Evolutionary conservation across 1,140 invertebrate genomes (phyloP).

Genomic region (Listronotus oregonensis): DNA sequence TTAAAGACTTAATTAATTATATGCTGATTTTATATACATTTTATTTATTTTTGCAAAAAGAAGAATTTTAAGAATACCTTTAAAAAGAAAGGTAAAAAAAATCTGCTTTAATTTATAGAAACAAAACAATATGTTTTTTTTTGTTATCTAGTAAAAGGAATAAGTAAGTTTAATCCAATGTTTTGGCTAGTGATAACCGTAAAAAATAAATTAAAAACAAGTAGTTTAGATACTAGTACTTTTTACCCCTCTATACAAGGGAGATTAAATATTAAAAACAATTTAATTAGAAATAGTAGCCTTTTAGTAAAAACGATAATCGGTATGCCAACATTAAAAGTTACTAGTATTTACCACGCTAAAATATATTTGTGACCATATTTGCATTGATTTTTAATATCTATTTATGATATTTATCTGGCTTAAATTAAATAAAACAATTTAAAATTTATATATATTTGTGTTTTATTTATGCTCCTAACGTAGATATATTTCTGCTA

Average conservation of each 20-base stretch:
- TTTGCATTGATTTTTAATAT: conserved; percentile 26
- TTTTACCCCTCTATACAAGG: conserved; percentile 47
- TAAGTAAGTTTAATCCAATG: background rate
- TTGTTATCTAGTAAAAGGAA: too few relatives aligned
- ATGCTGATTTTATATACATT: too few relatives aligned
- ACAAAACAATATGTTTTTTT: too few relatives aligned
- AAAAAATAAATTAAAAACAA: conserved; percentile 12
- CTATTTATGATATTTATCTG: conserved; percentile 10
- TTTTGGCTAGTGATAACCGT: conserved; percentile 44
- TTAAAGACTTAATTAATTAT: too few relatives aligned
- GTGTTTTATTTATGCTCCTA: background rate
- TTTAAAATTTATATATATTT: conserved; percentile 8
- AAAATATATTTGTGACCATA: conserved; percentile 20
- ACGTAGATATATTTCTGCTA: background rate
- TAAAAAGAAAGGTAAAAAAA: too few relatives aligned
- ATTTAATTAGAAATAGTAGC: conserved; percentile 44
- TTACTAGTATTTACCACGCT: conserved; percentile 33
- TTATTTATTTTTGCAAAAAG: too few relatives aligned
- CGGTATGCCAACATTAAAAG: conserved; percentile 21
- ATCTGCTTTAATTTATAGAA: too few relatives aligned
- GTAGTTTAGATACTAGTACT: conserved; percentile 44
- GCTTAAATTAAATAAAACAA: conserved; percentile 17
- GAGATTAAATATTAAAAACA: conserved; percentile 35
- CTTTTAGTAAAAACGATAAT: conserved; percentile 39
- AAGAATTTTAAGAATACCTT: too few relatives aligned